Base-by-base conservation (phyloP, 2,797 vertebrate genomes). In the Molossus alvarezi region DNA sequence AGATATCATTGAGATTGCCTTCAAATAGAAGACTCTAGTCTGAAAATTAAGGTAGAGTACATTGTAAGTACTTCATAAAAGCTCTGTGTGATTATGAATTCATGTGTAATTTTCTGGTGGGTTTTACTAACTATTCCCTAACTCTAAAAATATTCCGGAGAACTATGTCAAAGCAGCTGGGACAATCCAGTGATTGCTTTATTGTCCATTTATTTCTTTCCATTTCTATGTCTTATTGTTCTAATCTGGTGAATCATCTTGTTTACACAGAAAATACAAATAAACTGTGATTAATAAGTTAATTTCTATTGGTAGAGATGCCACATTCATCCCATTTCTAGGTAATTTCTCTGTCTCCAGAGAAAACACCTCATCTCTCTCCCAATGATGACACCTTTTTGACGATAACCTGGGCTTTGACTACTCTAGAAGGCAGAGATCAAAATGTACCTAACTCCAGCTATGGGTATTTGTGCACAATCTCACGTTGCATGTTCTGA, bases 261-360 rank as follows among this genome's bases (percentile, higher is more conserved):
- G 14, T 84, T 90, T 83, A 71, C 27, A 67, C 0, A 62, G 67
- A 75, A 82, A 58, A 83, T 9, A 72, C 17, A 89, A 88, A 6
- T 75, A 37, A 62, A 21, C 62, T 37, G 7, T 57, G 45, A 77
- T 13, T 60, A 88, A 53, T 57, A 25, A 65, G 0, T 67, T 65
- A 93, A 51, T 67, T 90, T 75, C 45, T 71, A n/a, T 87, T 88
- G 80, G 41, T 21, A 83, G n/a, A 83, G 80, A 37, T 75, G 10
- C 48, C 65, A 73, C 12, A 20, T 57, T 62, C 27, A 60, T 76
- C 76, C 20, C 6, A 3, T 57, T 51, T 93, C 14, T 82, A 81
- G 90, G 60, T 69, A 64, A 65, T 73, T 77, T 85, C 15, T 75
- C 72, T 41, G 11, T 73, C 29, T 65, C 41, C 18, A 53, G 57